Evolutionary conservation across 1,140 invertebrate species (phyloP).

Genomic region (Drosophila bocki): DNA sequence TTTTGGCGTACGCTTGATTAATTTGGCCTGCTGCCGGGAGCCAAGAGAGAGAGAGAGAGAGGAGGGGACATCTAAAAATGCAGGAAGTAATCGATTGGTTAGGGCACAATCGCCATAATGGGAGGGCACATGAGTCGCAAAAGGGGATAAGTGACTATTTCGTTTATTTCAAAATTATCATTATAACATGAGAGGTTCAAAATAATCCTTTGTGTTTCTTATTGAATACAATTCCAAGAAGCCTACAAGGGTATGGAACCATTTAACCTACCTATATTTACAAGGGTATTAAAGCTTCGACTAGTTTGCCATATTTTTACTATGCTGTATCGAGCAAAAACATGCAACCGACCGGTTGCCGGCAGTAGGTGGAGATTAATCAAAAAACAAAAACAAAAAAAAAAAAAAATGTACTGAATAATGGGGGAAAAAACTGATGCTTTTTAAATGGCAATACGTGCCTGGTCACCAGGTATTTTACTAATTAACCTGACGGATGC

Average conservation of each 20-base stretch:
- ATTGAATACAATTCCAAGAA: not conserved
- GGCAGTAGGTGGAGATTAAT: constrained; percentile 74
- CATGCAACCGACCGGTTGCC: constrained; percentile 57
- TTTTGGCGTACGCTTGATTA: constrained; percentile 61
- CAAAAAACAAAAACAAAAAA: constrained; percentile 29
- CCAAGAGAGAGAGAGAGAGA: not conserved
- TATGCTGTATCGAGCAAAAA: constrained; percentile 29
- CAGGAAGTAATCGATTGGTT: constrained; percentile 53
- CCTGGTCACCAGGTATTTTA: constrained; percentile 72
- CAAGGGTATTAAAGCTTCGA: constrained; percentile 25
- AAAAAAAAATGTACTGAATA: constrained; percentile 20
- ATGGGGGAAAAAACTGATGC: constrained; percentile 49
- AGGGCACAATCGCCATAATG: constrained; percentile 34
- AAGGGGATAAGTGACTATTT: not conserved
- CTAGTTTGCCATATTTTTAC: constrained; percentile 6
- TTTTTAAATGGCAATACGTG: constrained; percentile 79
- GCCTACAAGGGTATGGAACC: not conserved
- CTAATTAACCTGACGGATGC: constrained; percentile 75
- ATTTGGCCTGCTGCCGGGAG: constrained; percentile 41
- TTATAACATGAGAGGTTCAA: not conserved
- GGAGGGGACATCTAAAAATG: constrained; percentile 41
- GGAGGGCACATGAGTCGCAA: constrained; percentile 6
- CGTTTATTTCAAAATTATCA: too few relatives aligned
- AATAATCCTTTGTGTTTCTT: not conserved
- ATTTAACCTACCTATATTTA: not conserved